Conservation (phyloP, 2,888 invertebrate genomes). For the Allolobophora icterica region DNA sequence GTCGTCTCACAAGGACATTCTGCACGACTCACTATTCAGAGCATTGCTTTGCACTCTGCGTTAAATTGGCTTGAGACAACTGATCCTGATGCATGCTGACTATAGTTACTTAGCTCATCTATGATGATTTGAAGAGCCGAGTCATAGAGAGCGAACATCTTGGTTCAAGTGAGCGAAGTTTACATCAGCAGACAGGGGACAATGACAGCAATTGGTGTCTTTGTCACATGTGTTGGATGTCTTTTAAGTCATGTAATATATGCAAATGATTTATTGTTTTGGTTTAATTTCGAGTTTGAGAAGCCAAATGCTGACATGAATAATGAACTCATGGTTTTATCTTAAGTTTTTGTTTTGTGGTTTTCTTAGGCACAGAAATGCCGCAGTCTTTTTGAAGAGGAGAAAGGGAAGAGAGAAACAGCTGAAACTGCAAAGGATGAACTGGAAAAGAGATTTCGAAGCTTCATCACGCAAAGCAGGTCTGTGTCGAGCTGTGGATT, state of each 20-base stretch:
- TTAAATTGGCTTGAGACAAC: not conserved
- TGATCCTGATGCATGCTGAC: not conserved
- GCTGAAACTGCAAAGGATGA: not conserved
- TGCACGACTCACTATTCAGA: not conserved
- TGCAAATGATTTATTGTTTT: not conserved
- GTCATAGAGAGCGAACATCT: not conserved
- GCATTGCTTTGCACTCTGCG: not conserved
- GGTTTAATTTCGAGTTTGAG: not conserved
- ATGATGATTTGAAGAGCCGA: not conserved
- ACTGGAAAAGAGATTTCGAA: not conserved
- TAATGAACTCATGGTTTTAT: not conserved
- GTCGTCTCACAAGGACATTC: not conserved
- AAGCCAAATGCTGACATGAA: not conserved
- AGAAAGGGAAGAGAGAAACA: not conserved
- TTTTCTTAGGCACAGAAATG: constrained; percentile 1
- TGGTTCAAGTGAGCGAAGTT: not conserved
- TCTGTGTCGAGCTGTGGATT: not conserved
- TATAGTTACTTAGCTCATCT: not conserved
- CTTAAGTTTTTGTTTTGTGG: not conserved
- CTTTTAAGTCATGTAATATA: too few species aligned
- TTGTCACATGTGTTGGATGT: not conserved
- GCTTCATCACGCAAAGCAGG: not conserved
- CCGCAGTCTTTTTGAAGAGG: constrained; percentile 20
- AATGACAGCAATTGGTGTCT: not conserved
- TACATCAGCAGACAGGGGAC: not conserved